phyloP scores from a whole-genome alignment of 2,888 invertebrate genomes.

The Acronicta alni region DNA sequence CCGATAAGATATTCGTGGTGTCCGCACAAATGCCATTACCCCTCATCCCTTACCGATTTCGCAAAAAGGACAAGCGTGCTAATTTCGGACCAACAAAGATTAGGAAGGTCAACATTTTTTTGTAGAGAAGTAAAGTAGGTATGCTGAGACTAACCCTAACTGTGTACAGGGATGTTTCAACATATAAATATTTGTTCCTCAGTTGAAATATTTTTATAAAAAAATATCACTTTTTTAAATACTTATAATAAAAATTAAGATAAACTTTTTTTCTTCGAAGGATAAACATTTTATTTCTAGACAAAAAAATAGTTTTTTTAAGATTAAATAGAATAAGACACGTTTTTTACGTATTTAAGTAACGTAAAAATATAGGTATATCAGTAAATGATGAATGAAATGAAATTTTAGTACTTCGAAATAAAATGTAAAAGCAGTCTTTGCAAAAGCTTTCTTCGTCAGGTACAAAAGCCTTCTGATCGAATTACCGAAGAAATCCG shows the following conservation, averaged over 20 bases:
- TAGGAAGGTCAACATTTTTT: conserved; percentile 33
- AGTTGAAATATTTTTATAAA: no score
- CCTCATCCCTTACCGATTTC: conserved; percentile 29
- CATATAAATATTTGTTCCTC: no score
- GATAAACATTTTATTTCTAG: no score
- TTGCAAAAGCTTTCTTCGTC: background rate
- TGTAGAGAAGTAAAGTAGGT: no score
- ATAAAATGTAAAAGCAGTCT: conserved; percentile 1
- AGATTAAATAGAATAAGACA: no score
- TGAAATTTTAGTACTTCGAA: no score
- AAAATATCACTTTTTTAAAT: no score
- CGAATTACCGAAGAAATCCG: conserved; percentile 3
- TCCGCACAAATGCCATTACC: conserved; percentile 30
- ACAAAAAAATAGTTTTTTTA: no score
- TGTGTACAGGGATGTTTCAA: no score
- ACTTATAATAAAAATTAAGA: no score
- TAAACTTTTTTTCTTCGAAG: no score
- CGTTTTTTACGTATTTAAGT: background rate
- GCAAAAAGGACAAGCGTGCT: conserved; percentile 40
- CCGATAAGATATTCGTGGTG: conserved; percentile 27
- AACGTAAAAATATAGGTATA: background rate
- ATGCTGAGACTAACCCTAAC: no score
- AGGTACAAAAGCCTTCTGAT: conserved; percentile 8
- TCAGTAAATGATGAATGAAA: background rate
- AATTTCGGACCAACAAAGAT: conserved; percentile 43